Evolutionary conservation across 2,888 invertebrate genomes (phyloP).

Genomic region (Mamestra brassicae): DNA sequence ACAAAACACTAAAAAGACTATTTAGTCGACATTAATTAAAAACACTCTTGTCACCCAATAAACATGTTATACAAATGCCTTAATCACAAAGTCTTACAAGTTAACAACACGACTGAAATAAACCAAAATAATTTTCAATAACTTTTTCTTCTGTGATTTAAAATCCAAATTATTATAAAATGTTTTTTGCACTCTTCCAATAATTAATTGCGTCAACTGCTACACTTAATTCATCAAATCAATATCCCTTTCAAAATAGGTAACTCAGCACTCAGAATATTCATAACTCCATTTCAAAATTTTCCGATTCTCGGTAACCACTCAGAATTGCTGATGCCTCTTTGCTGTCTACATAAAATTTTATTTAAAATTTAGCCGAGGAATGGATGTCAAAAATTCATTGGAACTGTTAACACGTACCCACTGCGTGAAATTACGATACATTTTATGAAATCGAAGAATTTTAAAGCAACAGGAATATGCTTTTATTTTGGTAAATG

Average conservation of each 20-base stretch:
- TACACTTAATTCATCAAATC: neutral
- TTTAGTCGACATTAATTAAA: too few species aligned
- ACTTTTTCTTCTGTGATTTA: too few species aligned
- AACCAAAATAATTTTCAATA: too few species aligned
- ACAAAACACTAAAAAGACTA: too few species aligned
- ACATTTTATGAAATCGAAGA: constrained; percentile 73
- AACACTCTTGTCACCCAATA: too few species aligned
- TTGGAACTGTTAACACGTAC: constrained; percentile 74
- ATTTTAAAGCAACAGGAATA: constrained; percentile 67
- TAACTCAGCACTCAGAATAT: constrained; percentile 41
- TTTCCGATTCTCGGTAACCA: constrained; percentile 57
- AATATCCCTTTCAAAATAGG: neutral
- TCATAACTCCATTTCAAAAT: constrained; percentile 65
- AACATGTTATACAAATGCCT: too few species aligned
- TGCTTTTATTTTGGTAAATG: constrained; percentile 50
- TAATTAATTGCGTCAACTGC: neutral
- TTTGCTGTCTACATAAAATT: constrained; percentile 51
- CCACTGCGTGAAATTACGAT: constrained; percentile 71
- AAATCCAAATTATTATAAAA: too few species aligned
- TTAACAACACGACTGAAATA: too few species aligned
- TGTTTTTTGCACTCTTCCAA: neutral
- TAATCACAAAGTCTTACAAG: too few species aligned
- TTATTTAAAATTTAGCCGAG: constrained; percentile 60
- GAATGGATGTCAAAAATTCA: constrained; percentile 69
- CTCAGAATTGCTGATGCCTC: constrained; percentile 56